Conservation (phyloP, 2,113 vertebrate species). For the Protobothrops mucrosquamatus region DNA sequence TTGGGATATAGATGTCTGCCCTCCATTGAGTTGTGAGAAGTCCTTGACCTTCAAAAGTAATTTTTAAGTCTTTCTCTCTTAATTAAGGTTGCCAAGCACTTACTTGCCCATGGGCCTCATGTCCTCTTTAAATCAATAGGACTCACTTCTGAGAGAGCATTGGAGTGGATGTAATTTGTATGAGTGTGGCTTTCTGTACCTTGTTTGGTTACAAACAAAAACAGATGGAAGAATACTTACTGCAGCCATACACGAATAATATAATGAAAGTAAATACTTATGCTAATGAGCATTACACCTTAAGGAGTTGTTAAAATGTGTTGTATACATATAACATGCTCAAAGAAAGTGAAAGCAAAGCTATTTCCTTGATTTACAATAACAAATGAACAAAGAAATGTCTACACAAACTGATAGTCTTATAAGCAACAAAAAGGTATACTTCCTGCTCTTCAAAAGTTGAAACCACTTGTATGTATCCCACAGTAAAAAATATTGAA, state of each 20-base stretch:
- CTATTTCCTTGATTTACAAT: background rate
- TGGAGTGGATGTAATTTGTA: background rate
- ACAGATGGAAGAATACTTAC: background rate
- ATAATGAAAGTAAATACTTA: conserved; percentile 8
- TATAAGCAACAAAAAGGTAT: background rate
- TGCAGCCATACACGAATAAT: background rate
- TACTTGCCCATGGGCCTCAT: background rate
- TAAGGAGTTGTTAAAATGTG: background rate
- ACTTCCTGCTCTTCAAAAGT: background rate
- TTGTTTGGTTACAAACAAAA: background rate
- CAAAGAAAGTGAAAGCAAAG: background rate
- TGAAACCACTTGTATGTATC: conserved; percentile 5
- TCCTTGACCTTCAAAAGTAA: background rate
- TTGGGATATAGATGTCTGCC: background rate
- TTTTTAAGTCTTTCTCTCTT: background rate
- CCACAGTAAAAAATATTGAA: conserved; percentile 23
- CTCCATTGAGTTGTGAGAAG: background rate
- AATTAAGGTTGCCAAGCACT: background rate
- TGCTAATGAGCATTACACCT: background rate
- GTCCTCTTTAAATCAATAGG: background rate
- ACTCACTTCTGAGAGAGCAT: background rate
- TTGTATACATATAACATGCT: background rate
- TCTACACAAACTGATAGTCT: background rate
- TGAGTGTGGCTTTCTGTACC: background rate
- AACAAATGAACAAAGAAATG: background rate